Conservation (phyloP, 2,113 vertebrate species). For the Lophura nycthemera region DNA sequence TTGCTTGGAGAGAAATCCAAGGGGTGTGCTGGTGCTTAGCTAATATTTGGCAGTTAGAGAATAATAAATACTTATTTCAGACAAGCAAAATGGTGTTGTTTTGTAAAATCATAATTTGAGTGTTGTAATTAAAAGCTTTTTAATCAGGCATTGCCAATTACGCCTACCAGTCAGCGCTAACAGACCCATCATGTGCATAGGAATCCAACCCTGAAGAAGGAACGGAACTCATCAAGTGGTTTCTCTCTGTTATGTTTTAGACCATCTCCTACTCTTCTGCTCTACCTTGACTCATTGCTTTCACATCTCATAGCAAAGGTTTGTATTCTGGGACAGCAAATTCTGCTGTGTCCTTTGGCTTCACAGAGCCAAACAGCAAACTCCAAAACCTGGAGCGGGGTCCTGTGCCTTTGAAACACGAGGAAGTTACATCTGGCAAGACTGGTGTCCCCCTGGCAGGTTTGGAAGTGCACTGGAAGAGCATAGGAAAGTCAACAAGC, state of each 20-base stretch:
- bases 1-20: slow-evolving; percentile 11
- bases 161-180: slow-evolving; percentile 19
- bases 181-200: neutral
- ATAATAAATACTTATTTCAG: slow-evolving; percentile 42
- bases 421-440: neutral
- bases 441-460: neutral
- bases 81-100: slow-evolving; percentile 67
- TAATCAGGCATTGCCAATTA: slow-evolving; percentile 51
- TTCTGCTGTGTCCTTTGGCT: neutral
- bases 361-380: neutral
- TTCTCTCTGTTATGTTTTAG: neutral
- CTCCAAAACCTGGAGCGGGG: neutral
- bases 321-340: neutral
- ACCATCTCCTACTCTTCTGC: neutral
- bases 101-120: slow-evolving; percentile 34
- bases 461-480: neutral
- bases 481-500: neutral
- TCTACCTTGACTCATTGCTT: neutral
- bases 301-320: neutral
- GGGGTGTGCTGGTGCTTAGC: neutral
- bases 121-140: slow-evolving; percentile 58
- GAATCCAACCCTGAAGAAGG: neutral
- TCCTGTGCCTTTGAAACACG: neutral
- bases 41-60: slow-evolving; percentile 40
- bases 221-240: neutral